Base-by-base conservation (phyloP, 2,113 vertebrate species). In the Apodemus speciosus region DNA sequence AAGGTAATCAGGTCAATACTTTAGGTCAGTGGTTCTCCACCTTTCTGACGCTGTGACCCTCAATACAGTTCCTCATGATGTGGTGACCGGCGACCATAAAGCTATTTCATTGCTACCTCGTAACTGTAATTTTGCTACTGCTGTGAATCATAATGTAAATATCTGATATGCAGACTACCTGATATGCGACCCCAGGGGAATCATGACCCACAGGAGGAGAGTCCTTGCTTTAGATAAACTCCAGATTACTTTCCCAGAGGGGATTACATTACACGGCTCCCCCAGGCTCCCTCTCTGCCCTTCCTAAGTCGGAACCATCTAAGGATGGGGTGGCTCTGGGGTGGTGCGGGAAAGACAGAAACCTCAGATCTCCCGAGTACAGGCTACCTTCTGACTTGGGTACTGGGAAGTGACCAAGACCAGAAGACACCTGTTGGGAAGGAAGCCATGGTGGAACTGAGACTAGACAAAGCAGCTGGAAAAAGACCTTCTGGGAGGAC, bases 331-430 rank as follows among this genome's bases (percentile, higher is more conserved):
- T 38, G 53, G 11, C 18, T 10, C 1, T 56, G 21, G 15, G 10
- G 35, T n/a, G 5, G 21, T 11, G 2, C 0, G 25, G 56, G 25
- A 32, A 23, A 46, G 4, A 16, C 40, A 71, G 49, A 71, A 86
- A 68, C 49, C 64, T 56, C 68, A 72, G 85, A 9, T 25, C 23
- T 40, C 16, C 32, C 46, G 15, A 38, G 56, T 18, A 62, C 21
- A 25, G 46, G 9, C 32, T 35, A 2, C 56, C 11, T 25, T 38
- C 53, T 14, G 38, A 30, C 30, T 40, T 10, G 64, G 32, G 40
- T 2, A 3, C 2, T 2, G 20, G 46, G 8, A 23, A 32, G 40
- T 6, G 14, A 51, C 2, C 0, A 0, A 6, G 21, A 60, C 0
- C 25, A 49, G 76, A 6, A 71, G 27, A 21, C 13, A 13, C 25